Evolutionary conservation across 2,797 vertebrate genomes (phyloP).

Genomic region (Ispidina lecontei): DNA sequence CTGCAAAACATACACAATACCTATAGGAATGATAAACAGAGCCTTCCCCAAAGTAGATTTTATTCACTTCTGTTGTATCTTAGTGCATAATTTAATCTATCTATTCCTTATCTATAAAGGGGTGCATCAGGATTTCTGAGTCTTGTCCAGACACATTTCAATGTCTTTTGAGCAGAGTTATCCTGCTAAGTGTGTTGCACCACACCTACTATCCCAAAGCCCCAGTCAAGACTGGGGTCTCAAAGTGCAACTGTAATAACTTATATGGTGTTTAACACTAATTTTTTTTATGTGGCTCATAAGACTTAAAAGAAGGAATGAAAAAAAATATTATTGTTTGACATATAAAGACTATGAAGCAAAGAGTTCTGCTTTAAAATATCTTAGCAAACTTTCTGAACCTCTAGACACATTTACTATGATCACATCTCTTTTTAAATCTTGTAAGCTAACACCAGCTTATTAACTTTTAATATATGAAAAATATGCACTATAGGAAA

Average conservation of each 20-base stretch:
- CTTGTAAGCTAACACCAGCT: conserved; percentile 22
- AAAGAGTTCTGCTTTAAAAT: neutral
- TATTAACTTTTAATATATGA: conserved; percentile 71
- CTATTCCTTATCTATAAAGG: conserved; percentile 29
- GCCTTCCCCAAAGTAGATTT: conserved; percentile 10
- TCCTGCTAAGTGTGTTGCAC: neutral
- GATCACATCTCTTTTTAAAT: neutral
- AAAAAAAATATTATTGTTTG: neutral
- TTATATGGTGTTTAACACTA: neutral
- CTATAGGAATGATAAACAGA: conserved; percentile 49
- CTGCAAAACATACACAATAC: conserved; percentile 56
- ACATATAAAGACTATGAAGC: neutral
- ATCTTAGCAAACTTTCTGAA: neutral
- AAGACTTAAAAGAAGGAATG: conserved; percentile 18
- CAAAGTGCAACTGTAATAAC: neutral
- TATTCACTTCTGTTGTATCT: neutral
- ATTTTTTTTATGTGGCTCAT: neutral
- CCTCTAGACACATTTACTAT: neutral
- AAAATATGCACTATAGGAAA: conserved; percentile 59
- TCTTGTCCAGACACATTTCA: conserved; percentile 24
- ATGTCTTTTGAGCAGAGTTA: neutral
- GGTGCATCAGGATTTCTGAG: neutral
- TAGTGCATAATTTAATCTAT: conserved; percentile 6
- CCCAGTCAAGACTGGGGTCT: neutral
- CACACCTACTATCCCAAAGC: neutral